These are phyloP conservation scores for Megalops atlanticus DNA, from an alignment of 2,113 vertebrate genomes.

Conservation along the genomic window DNA sequence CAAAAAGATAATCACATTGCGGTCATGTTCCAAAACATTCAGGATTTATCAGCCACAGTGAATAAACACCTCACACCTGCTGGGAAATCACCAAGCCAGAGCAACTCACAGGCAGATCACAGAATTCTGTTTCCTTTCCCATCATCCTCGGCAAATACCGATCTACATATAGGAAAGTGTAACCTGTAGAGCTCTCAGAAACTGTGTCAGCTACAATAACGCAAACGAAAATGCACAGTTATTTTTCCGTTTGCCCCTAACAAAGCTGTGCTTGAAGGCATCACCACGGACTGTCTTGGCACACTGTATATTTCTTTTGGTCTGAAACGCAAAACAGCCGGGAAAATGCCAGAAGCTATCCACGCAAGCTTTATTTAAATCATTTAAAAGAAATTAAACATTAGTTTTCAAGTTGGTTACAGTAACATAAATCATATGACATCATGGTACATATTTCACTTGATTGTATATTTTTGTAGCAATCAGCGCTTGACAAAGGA, in stretches of 20 bases:
- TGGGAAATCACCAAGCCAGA: background rate
- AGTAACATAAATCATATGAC: constrained; percentile 32
- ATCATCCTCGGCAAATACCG: background rate
- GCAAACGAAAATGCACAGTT: background rate
- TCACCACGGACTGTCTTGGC: constrained; percentile 17
- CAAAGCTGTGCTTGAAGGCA: constrained; percentile 16
- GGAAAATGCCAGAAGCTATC: constrained; percentile 14
- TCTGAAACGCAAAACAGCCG: constrained; percentile 34
- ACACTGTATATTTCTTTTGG: constrained; percentile 18
- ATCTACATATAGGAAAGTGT: background rate
- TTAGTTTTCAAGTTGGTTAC: constrained; percentile 30
- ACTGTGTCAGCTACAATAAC: constrained; percentile 1
- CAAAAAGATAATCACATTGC: no score
- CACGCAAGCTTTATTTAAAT: constrained; percentile 28
- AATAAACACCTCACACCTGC: background rate
- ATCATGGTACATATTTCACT: constrained; percentile 23
- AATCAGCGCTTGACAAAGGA: constrained; percentile 10
- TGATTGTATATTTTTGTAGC: constrained; percentile 30
- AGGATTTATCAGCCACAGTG: no score
- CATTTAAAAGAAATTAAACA: constrained; percentile 34
- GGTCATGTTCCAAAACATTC: background rate
- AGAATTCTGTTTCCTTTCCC: background rate
- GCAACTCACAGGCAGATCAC: background rate
- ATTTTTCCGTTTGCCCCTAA: background rate
- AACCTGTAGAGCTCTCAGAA: background rate